These are phyloP conservation scores for Drosophila littoralis DNA, from an alignment of 1,140 invertebrate species.

Conservation along the genomic window DNA sequence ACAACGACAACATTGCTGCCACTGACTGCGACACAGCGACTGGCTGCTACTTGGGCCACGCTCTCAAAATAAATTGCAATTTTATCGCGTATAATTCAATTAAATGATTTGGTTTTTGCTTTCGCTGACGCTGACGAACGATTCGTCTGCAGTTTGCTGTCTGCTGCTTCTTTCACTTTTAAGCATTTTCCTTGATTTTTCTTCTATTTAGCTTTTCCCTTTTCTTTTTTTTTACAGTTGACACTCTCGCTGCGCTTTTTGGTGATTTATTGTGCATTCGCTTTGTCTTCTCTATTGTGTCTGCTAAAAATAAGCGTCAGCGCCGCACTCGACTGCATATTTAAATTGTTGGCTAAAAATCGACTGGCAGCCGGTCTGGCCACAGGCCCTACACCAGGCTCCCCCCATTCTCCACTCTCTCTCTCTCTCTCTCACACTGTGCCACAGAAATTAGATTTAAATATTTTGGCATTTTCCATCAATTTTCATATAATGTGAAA, in stretches of 20 bases:
- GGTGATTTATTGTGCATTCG: conserved; percentile 54
- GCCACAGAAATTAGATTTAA: conserved; percentile 74
- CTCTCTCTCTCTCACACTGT: not conserved
- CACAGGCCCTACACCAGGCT: not conserved
- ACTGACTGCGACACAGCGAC: conserved; percentile 7
- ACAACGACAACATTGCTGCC: conserved; percentile 45
- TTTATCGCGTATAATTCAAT: conserved; percentile 76
- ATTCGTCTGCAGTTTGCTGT: conserved; percentile 40
- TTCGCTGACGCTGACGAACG: conserved; percentile 43
- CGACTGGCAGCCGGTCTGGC: conserved; percentile 31
- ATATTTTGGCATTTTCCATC: conserved; percentile 81
- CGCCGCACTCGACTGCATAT: conserved; percentile 54
- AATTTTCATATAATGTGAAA: conserved; percentile 71
- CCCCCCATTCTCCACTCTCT: not conserved
- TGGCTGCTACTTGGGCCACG: conserved; percentile 7
- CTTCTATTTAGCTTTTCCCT: conserved; percentile 10
- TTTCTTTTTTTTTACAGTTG: conserved; percentile 26
- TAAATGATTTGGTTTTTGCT: conserved; percentile 66
- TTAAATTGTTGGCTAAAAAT: conserved; percentile 54
- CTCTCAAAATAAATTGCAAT: conserved; percentile 65
- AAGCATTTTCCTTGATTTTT: conserved; percentile 21
- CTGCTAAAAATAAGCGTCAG: conserved; percentile 52
- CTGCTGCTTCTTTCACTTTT: conserved; percentile 11
- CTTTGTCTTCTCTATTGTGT: conserved; percentile 50
- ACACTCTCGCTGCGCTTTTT: conserved; percentile 53